phyloP scores from a whole-genome alignment of 2,113 vertebrate species.

The Zosterops japonicus region DNA sequence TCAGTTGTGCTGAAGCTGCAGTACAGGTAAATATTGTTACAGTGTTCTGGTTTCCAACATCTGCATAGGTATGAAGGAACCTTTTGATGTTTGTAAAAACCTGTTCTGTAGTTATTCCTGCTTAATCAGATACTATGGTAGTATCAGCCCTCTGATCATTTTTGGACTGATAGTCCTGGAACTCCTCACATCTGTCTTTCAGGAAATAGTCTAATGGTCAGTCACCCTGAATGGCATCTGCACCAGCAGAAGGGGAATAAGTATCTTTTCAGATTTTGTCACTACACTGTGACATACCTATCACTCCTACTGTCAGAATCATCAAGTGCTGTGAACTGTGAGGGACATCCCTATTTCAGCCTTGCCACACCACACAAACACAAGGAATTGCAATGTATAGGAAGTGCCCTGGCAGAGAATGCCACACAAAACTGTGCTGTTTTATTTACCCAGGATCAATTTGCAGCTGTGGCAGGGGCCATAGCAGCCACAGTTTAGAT shows the following conservation, averaged over 20 bases:
- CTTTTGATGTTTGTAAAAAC: not conserved
- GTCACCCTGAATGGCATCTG: not conserved
- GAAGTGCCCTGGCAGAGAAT: not conserved
- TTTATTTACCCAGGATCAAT: not conserved
- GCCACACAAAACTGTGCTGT: not conserved
- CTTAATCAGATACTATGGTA: not conserved
- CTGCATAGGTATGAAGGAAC: not conserved
- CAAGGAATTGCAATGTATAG: not conserved
- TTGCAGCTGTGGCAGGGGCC: not conserved
- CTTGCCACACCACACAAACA: not conserved
- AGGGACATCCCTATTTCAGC: not conserved
- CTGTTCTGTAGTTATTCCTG: not conserved
- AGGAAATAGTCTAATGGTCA: not conserved
- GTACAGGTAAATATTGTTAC: not conserved
- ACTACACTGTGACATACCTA: not conserved
- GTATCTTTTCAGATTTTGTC: not conserved
- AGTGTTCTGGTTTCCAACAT: not conserved
- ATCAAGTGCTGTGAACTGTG: not conserved
- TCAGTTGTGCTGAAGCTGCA: not conserved
- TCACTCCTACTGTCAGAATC: not conserved
- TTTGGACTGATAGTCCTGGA: not conserved
- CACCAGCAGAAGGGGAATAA: not conserved
- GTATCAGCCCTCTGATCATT: not conserved
- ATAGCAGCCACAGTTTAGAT: not conserved
- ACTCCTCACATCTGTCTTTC: not conserved